Evolutionary conservation across 2,797 vertebrate genomes (phyloP).

Genomic region (Notoglanidium macrostoma): DNA sequence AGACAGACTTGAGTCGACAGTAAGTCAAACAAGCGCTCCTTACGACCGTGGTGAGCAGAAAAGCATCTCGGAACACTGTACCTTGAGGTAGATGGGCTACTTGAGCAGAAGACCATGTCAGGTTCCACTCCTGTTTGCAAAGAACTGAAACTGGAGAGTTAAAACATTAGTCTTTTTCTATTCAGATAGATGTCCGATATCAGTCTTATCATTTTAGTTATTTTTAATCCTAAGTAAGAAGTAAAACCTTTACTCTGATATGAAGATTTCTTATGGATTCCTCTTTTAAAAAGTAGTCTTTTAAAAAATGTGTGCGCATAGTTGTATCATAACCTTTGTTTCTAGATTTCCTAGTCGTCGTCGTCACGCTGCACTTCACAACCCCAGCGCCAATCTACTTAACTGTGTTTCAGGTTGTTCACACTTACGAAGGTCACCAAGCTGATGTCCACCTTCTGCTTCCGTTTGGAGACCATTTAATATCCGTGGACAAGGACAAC

Average conservation of each 20-base stretch:
- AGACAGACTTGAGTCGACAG: background rate
- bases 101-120: background rate
- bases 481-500: constrained; percentile 85
- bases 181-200: background rate
- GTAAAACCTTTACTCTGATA: too few species aligned
- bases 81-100: background rate
- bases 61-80: background rate
- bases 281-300: background rate
- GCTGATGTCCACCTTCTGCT: constrained; percentile 85
- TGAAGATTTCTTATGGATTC: background rate
- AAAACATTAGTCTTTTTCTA: background rate
- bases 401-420: constrained; percentile 80
- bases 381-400: background rate
- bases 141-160: background rate
- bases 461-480: constrained; percentile 91
- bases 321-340: background rate
- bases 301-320: too few species aligned
- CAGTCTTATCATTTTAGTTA: background rate
- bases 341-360: background rate
- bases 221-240: background rate
- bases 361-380: background rate
- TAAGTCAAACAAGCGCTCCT: background rate
- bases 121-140: background rate
- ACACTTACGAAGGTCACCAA: constrained; percentile 85
- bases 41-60: background rate